These are phyloP conservation scores for Drosophila tani DNA, from an alignment of 1,140 invertebrate genomes.

Conservation along the genomic window DNA sequence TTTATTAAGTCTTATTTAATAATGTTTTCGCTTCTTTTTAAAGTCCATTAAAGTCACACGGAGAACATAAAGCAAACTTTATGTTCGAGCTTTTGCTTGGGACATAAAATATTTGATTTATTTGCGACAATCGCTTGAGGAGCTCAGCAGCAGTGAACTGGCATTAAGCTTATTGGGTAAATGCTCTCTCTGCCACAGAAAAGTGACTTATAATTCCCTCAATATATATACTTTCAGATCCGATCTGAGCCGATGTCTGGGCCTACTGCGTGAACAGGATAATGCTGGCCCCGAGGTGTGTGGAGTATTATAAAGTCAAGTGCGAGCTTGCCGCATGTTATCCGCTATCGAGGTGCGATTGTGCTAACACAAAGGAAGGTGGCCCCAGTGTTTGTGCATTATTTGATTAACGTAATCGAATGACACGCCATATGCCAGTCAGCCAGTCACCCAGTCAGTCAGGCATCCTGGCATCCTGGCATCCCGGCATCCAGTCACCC, in stretches of 20 bases:
- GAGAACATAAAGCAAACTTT: background rate
- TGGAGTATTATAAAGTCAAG: constrained; percentile 42
- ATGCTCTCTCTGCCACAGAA: background rate
- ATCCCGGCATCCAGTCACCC: constrained; percentile 25
- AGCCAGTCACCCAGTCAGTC: constrained; percentile 43
- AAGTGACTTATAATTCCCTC: constrained; percentile 14
- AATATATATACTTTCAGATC: background rate
- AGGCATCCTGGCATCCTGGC: constrained; percentile 18
- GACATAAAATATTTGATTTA: constrained; percentile 13
- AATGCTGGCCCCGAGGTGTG: background rate
- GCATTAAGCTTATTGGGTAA: constrained; percentile 16
- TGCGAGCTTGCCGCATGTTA: constrained; percentile 27
- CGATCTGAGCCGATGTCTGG: background rate
- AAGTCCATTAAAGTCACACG: background rate
- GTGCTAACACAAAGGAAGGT: constrained; percentile 33
- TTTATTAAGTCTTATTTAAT: background rate
- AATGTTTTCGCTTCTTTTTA: background rate
- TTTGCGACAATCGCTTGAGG: constrained; percentile 12
- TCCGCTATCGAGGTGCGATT: constrained; percentile 30
- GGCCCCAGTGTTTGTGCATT: constrained; percentile 72
- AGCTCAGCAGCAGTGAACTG: constrained; percentile 12
- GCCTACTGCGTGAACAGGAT: constrained; percentile 26
- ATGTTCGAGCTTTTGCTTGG: too few relatives aligned
- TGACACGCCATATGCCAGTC: constrained; percentile 62
- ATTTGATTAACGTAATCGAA: constrained; percentile 83